Percentiles rank a stretch among this genome's conserved stretches.
Evolutionary conservation across 2,113 vertebrate genomes (phyloP).

Genomic region (Chunga burmeisteri): DNA sequence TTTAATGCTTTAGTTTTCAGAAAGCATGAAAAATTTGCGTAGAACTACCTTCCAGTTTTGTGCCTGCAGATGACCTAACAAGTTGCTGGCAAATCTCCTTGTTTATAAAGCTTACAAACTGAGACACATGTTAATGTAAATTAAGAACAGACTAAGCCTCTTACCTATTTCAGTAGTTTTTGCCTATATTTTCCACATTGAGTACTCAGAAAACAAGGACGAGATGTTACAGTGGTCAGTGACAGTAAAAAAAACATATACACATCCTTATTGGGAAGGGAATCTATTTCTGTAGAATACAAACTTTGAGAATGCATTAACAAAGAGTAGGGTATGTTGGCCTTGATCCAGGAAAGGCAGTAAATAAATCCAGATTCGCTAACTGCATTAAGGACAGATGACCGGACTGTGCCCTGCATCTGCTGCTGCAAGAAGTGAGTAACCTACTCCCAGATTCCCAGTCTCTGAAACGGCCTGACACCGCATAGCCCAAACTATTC

Average conservation of each 20-base stretch:
- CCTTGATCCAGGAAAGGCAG: not conserved
- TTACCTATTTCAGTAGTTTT: not conserved
- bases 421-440: rapidly evolving
- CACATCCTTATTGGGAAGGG: not conserved
- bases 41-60: not conserved
- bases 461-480: not conserved
- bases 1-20: not conserved
- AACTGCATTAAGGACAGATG: not conserved
- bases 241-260: not conserved
- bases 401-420: not conserved
- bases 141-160: not conserved
- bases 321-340: rapidly evolving
- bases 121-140: not conserved
- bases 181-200: not conserved
- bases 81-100: not conserved
- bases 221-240: not conserved
- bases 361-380: not conserved
- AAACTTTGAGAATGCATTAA: not conserved
- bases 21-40: not conserved
- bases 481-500: rapidly evolving
- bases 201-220: not conserved
- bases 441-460: not conserved
- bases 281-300: not conserved
- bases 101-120: not conserved
- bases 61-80: not conserved